These are phyloP conservation scores for Mesocricetus auratus DNA, from an alignment of 2,113 vertebrate genomes.

Conservation along the genomic window DNA sequence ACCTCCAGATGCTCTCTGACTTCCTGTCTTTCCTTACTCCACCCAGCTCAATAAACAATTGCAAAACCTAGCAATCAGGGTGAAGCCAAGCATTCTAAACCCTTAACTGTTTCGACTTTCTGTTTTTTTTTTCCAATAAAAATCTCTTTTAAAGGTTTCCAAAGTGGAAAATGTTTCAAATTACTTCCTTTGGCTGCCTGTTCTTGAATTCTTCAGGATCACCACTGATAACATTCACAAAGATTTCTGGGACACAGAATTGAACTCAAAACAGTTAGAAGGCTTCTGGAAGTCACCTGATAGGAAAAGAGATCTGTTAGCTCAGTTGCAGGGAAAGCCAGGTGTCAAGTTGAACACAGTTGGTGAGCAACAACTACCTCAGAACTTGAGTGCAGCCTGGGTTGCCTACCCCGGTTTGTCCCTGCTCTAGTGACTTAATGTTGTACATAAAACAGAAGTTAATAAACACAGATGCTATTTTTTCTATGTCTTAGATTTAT, in stretches of 20 bases:
- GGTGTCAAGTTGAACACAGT: conserved; percentile 49
- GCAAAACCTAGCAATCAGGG: conserved; percentile 53
- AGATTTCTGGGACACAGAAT: conserved; percentile 66
- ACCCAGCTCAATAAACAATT: conserved; percentile 45
- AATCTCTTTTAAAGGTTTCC: conserved; percentile 49
- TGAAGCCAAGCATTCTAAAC: conserved; percentile 67
- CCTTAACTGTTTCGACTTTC: conserved; percentile 36
- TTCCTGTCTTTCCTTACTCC: neutral
- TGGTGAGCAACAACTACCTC: conserved; percentile 51
- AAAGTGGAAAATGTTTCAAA: conserved; percentile 64
- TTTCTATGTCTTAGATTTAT: conserved; percentile 50
- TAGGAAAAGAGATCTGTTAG: conserved; percentile 28
- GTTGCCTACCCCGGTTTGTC: neutral
- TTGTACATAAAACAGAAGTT: conserved; percentile 39
- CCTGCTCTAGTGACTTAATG: neutral
- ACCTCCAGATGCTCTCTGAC: neutral
- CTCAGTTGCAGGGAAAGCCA: neutral
- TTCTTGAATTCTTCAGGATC: conserved; percentile 61
- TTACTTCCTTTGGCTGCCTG: conserved; percentile 56
- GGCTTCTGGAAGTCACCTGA: conserved; percentile 55
- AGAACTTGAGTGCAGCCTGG: neutral
- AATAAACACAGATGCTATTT: conserved; percentile 56
- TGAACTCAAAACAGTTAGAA: conserved; percentile 71
- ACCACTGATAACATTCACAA: conserved; percentile 51
- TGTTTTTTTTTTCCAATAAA: conserved; percentile 21